Evolutionary conservation across 2,113 vertebrate genomes (phyloP), one percentile per base, ranked within the genome.

Genomic region (Aptenodytes patagonicus): DNA sequence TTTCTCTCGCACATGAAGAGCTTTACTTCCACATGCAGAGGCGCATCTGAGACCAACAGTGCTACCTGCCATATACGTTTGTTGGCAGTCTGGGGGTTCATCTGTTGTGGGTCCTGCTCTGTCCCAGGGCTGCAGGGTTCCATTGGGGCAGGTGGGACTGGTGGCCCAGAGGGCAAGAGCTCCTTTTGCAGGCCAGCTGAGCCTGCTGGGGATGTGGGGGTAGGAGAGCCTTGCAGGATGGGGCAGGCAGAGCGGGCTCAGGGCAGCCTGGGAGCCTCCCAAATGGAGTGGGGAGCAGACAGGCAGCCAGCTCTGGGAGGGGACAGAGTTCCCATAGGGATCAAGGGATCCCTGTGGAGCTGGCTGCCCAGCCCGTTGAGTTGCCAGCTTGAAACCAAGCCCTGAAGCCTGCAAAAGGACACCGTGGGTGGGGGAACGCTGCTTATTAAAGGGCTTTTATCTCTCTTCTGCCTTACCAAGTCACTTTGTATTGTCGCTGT

Each of bases 371-470:
- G 21, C 24, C 31, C 17, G 55, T 62, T 68, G 44, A 47, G 47
- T 22, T 95, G 51, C 40, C 52, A 72, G 61, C 32, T 91, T 84
- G 87, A 93, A 94, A 94, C 29, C 38, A 76, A 83, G 40, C 28
- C 83, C 81, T 91, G 73, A 72, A 94, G 57, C 36, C 52, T 79
- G 32, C 77, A 72, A 76, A 96, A 93, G 65, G 81, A 60, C 70
- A 76, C 18, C 2, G 34, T 87, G 66, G 87, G 87, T 3, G 22
- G 81, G 64, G 65, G 24, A 94, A 31, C 1, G 0, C 60, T 78
- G 71, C 73, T 96, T 87, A 87, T 87, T 95, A 91, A 82, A 91
- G 57, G 38, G 11, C 52, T 95, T 96, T 87, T 91, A 96, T 89
- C 84, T 97, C 36, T 95, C 42, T 89, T 82, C 73, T 93, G 87